These are phyloP conservation scores for Gallinago undulata DNA, from an alignment of 2,113 vertebrate genomes.

Conservation along the genomic window DNA sequence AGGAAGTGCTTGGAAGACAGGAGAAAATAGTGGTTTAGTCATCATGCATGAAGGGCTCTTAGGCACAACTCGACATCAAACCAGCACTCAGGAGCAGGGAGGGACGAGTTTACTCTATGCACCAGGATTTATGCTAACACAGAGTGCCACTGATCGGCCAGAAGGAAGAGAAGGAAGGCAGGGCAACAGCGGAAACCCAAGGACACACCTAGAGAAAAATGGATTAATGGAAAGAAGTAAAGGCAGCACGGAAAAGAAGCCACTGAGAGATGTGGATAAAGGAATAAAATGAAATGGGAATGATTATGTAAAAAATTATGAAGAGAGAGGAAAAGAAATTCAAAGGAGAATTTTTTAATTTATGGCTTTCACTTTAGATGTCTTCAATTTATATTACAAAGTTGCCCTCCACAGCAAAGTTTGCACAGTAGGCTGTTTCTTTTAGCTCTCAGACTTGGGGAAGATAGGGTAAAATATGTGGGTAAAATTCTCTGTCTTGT, in stretches of 20 bases:
- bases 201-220: background rate
- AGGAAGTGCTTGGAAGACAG: background rate
- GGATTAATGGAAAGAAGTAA: background rate
- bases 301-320: background rate
- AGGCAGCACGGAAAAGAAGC: background rate
- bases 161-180: background rate
- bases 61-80: background rate
- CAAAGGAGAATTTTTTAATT: background rate
- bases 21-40: background rate
- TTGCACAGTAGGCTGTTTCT: background rate
- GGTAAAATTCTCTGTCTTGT: background rate
- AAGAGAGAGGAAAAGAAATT: background rate
- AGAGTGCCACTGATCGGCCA: background rate
- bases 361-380: background rate
- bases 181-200: background rate
- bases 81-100: background rate
- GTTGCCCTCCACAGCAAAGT: fast-evolving
- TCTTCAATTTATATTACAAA: background rate
- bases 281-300: background rate
- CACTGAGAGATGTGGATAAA: background rate
- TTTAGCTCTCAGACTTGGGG: background rate
- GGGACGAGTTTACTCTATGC: fast-evolving
- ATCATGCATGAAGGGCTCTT: background rate
- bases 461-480: background rate
- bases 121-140: background rate